phyloP scores from a whole-genome alignment of 2,113 vertebrate genomes.

The Bubo scandiacus region DNA sequence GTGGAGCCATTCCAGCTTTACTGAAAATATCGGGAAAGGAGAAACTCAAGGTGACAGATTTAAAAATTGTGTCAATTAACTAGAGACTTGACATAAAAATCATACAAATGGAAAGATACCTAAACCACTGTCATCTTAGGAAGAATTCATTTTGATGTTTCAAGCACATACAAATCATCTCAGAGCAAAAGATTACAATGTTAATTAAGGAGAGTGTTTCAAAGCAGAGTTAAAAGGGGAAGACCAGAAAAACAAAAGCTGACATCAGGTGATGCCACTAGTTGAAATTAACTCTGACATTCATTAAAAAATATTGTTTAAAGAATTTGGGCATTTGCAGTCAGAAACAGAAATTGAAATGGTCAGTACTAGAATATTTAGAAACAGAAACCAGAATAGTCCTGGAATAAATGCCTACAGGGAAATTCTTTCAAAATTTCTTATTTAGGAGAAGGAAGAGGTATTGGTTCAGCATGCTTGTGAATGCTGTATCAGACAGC shows the following conservation, averaged over 20 bases:
- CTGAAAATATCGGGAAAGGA: neutral
- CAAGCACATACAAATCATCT: neutral
- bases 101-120: neutral
- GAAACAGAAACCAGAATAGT: neutral
- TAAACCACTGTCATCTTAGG: constrained; percentile 20
- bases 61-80: constrained; percentile 56
- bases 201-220: constrained; percentile 59
- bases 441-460: neutral
- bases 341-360: neutral
- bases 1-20: neutral
- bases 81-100: constrained; percentile 58
- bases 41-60: constrained; percentile 28
- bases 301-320: neutral
- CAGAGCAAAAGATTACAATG: neutral
- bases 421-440: neutral
- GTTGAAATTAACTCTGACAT: neutral
- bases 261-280: neutral
- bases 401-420: neutral
- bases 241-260: neutral
- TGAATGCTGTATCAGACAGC: neutral
- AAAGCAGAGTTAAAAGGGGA: neutral
- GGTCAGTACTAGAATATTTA: neutral
- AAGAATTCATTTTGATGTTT: constrained; percentile 37
- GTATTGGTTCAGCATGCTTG: neutral
- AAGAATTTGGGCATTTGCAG: neutral